A percentile compares a stretch with the other conserved stretches of the same genome.
phyloP scores from a whole-genome alignment of 2,113 vertebrate genomes.

The Chloebia gouldiae region DNA sequence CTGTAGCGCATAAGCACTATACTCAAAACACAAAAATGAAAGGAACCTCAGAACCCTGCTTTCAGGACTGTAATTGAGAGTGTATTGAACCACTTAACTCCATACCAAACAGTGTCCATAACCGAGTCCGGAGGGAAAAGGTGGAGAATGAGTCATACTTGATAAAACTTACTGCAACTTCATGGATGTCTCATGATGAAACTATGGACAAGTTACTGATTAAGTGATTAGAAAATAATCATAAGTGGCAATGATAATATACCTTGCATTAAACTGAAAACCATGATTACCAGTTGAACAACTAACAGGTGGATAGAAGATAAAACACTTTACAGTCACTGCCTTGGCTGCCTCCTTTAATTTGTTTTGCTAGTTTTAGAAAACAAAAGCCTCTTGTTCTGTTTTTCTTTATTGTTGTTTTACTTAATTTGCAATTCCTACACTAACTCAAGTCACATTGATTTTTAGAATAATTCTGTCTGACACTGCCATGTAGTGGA shows the following conservation, averaged over 20 bases:
- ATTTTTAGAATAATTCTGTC: neutral
- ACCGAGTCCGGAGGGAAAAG: fast-evolving
- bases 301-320: neutral
- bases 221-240: neutral
- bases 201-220: conserved; percentile 35
- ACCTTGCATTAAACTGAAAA: neutral
- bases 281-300: neutral
- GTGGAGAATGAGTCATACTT: neutral
- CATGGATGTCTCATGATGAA: conserved; percentile 14
- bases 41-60: neutral
- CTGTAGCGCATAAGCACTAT: neutral
- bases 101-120: neutral
- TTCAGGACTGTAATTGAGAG: neutral
- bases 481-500: neutral
- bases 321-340: neutral
- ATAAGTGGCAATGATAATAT: neutral
- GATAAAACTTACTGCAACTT: conserved; percentile 11
- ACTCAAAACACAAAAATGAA: neutral
- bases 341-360: neutral
- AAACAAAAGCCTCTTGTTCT: neutral
- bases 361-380: neutral
- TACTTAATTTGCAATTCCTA: neutral
- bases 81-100: neutral
- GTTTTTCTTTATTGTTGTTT: neutral
- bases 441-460: neutral